Base-by-base conservation (phyloP, 2,888 invertebrate species). In the Nemotelus nigrinus region DNA sequence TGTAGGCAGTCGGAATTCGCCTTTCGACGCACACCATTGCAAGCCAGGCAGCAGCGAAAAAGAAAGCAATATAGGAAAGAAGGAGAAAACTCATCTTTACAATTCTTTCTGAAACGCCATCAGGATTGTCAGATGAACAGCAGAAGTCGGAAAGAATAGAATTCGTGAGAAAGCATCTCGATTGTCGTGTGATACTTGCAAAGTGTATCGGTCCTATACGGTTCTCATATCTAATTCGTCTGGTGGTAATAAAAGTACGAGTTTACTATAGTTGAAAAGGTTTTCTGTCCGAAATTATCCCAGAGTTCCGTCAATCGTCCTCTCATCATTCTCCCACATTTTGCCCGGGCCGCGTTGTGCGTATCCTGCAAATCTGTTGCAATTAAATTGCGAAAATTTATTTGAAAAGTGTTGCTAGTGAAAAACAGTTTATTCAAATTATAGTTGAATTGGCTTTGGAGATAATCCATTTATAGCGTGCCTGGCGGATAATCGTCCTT, bases 71-170 rank as follows among this genome's bases (percentile, higher is more conserved):
- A 25, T 25, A 25, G 25, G 63, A 55, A 50, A 25, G 48, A 63
- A 63, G 39, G 6, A 39, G 39, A 39, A 45, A 2, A 43, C 53
- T 4, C 67, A 43, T 45, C 8, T 47, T 39, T 48, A 3, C 25
- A 48, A 67, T 48, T 68, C 53, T 53, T 48, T 39, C 47, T 2
- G 43, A 70, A 70, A 70, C 70, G 70, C 70, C 70, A 70, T 70
- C 70, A 70, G 70, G 70, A 70, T 70, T 70, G 70, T 70, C 70
- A 70, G 53, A 70, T 70, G 43, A 70, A 44, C 53, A 70, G 43
- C 70, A 70, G 70, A 70, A 70, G 70, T 70, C 70, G 50, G 41
- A 55, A 70, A 70, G 70, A 70, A 70, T 53, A 70, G 70, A 67
- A 48, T 70, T 70, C 47, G 7, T 55, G 43, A 55, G 55, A 70